A percentile compares a stretch with the other conserved stretches of the same genome.
Conservation (phyloP, 2,888 invertebrate genomes). For the Callyntrura guangdongensis region DNA sequence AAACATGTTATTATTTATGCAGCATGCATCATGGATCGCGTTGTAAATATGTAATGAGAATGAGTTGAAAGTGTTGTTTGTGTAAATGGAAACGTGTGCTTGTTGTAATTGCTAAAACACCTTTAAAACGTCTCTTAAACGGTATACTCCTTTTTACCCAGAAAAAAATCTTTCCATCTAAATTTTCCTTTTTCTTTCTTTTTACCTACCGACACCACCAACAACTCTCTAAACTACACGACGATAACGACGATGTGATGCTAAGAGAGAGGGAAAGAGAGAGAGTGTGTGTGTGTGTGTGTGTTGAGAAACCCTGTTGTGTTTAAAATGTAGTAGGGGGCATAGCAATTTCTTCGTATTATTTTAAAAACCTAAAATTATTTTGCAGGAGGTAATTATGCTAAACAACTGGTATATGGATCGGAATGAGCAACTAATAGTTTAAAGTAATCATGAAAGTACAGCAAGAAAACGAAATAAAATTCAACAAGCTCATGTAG, state of each 20-base stretch:
- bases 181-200: conserved; percentile 3
- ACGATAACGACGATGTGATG: not conserved
- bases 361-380: conserved; percentile 40
- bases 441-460: not conserved
- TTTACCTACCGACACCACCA: not conserved
- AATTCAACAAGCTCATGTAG: not conserved
- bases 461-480: not conserved
- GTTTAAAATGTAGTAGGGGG: not conserved
- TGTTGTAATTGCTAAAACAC: conserved; percentile 42
- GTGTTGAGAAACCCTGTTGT: conserved; percentile 21
- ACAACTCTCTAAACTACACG: not conserved
- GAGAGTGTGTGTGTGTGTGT: not conserved
- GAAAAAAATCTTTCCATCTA: not conserved
- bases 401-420: conserved; percentile 41
- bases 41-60: conserved; percentile 42
- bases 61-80: conserved; percentile 39
- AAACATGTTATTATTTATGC: conserved; percentile 42
- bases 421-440: conserved; percentile 9
- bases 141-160: not conserved
- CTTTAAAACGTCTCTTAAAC: not conserved
- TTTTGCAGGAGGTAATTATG: conserved; percentile 58
- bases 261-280: too few species aligned
- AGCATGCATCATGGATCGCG: not conserved
- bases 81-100: conserved; percentile 51
- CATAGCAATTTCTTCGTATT: not conserved